These are phyloP conservation scores for Mimumesa dahlbomi DNA, from an alignment of 2,888 invertebrate genomes.

Conservation along the genomic window DNA sequence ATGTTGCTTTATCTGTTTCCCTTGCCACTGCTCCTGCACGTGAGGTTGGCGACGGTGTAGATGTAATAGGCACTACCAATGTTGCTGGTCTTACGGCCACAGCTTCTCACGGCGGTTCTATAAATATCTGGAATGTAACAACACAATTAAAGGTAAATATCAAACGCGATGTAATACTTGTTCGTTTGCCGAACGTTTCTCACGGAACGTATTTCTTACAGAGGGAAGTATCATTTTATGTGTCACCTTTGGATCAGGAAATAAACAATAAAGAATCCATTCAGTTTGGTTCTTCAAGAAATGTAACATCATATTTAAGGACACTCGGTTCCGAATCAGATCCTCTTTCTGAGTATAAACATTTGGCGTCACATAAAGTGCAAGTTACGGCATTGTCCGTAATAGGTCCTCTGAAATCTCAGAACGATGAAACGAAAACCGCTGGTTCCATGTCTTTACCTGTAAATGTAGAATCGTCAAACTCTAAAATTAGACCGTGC, in stretches of 20 bases:
- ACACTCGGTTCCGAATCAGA: slow-evolving; percentile 71
- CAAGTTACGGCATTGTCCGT: slow-evolving; percentile 81
- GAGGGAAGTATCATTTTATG: slow-evolving; percentile 81
- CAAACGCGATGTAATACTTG: background rate
- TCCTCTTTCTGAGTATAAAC: slow-evolving; percentile 69
- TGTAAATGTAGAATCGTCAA: slow-evolving; percentile 51
- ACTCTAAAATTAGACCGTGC: slow-evolving; percentile 79
- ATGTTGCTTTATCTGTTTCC: slow-evolving; percentile 90
- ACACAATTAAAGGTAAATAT: slow-evolving; percentile 84
- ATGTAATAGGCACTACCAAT: slow-evolving; percentile 77
- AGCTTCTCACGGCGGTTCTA: slow-evolving; percentile 81
- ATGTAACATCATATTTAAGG: slow-evolving; percentile 70
- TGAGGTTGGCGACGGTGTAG: slow-evolving; percentile 75
- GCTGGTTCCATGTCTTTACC: slow-evolving; percentile 52
- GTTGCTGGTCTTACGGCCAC: slow-evolving; percentile 80
- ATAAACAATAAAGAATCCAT: slow-evolving; percentile 75
- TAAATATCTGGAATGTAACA: slow-evolving; percentile 92
- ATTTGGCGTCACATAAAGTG: slow-evolving; percentile 67
- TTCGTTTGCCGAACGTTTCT: background rate
- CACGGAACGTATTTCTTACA: slow-evolving; percentile 61
- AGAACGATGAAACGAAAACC: slow-evolving; percentile 58
- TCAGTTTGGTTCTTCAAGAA: slow-evolving; percentile 73
- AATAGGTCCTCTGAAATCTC: slow-evolving; percentile 74
- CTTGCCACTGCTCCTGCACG: slow-evolving; percentile 81
- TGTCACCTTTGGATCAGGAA: slow-evolving; percentile 76